phyloP scores from a whole-genome alignment of 2,888 invertebrate species.

The Polylopha cassiicola region DNA sequence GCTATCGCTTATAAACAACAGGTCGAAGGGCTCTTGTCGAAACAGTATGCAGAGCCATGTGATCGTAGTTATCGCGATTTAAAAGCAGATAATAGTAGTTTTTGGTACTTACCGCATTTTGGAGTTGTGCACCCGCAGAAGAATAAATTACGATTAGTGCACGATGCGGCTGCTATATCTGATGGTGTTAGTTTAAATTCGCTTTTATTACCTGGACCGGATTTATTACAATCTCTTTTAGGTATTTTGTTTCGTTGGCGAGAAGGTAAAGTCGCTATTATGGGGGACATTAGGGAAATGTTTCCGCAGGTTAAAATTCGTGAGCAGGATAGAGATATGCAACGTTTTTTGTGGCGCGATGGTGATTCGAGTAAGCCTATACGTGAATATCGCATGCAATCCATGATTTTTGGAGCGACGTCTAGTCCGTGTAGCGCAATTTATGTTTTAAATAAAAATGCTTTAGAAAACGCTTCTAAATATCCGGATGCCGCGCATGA shows the following conservation, averaged over 20 bases:
- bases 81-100: too few relatives aligned
- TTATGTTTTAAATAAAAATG: slow-evolving; percentile 4
- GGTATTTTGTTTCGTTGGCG: slow-evolving; percentile 2
- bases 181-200: neutral
- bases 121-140: neutral
- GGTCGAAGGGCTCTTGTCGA: too few relatives aligned
- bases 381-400: neutral
- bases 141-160: neutral
- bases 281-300: slow-evolving; percentile 16
- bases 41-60: too few relatives aligned
- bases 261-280: slow-evolving; percentile 10
- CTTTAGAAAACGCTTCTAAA: neutral
- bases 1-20: too few relatives aligned
- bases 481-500: neutral
- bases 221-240: neutral
- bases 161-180: neutral
- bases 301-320: slow-evolving; percentile 12
- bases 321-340: slow-evolving; percentile 2
- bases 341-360: slow-evolving; percentile 12
- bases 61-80: too few relatives aligned
- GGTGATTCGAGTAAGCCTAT: neutral
- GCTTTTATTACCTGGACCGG: neutral
- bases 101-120: neutral
- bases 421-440: slow-evolving; percentile 1
- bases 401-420: slow-evolving; percentile 5